Evolutionary conservation across 1,140 invertebrate genomes (phyloP), one percentile per base, ranked within the genome.

Genomic region (Drosophila truncata): DNA sequence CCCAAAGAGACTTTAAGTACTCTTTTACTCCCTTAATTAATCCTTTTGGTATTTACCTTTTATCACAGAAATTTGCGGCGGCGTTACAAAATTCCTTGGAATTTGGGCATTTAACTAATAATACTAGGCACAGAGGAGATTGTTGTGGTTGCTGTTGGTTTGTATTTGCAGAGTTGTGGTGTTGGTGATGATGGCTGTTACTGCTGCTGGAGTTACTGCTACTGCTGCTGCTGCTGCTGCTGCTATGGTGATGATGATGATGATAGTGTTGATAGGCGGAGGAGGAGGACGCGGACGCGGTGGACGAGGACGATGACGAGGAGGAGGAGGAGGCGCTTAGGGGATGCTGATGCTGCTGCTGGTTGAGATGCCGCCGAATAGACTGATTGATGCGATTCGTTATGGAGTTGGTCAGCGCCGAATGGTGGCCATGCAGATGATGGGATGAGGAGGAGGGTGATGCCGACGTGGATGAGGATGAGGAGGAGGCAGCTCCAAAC

Each of bases 21-120:
- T 42, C 2, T 42, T 5, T 2, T 14, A 37, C 1, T 7, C 4
- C 4, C 7, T 11, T 9, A 23, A 8, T 33, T 33, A 33, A 14
- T 54, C 33, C 10, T 27, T 27, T 20, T 35, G 63, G 18, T 31
- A 80, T 84, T 92, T 92, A 92, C 91, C 91, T 92, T 92, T 92
- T 92, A 92, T 92, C 91, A 92, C 91, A 92, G 91, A 92, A 92
- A 92, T 91, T 92, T 85, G 82, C 85, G 82, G 88, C 86, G 82
- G 91, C 91, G 82, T 92, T 92, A 91, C 91, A 92, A 86, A 92
- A 92, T 87, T 92, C 91, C 80, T 92, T 92, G 63, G 91, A 92
- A 92, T 92, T 92, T 67, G 91, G 91, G 80, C 91, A 92, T 92
- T 92, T 92, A 91, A 92, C 91, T 91, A 92, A 92, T 92, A 92